A percentile compares a stretch with the other conserved stretches of the same genome.
These are phyloP conservation scores for Apaloderma vittatum DNA, from an alignment of 2,113 vertebrate species.

Conservation along the genomic window DNA sequence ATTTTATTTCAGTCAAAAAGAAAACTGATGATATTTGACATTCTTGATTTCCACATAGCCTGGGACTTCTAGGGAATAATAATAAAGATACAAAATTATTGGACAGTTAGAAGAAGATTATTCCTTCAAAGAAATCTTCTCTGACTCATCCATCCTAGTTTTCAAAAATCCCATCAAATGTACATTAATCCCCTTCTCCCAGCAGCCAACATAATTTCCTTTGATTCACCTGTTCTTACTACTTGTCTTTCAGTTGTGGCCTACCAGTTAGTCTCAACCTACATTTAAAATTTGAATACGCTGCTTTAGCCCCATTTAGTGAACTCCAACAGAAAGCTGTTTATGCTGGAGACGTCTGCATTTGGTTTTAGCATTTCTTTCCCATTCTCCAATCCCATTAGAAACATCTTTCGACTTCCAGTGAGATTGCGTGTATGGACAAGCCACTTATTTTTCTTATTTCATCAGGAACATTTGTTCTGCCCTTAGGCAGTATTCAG, in stretches of 20 bases:
- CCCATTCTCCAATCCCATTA: neutral
- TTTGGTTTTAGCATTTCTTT: neutral
- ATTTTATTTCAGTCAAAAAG: neutral
- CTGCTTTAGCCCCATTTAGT: neutral
- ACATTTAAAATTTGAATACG: neutral
- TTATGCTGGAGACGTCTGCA: neutral
- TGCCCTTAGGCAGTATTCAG: neutral
- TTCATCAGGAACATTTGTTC: neutral
- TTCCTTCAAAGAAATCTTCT: neutral
- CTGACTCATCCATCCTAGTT: neutral
- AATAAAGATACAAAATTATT: neutral
- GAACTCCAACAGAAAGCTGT: neutral
- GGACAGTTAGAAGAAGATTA: neutral
- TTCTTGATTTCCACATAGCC: neutral
- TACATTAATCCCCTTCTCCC: neutral
- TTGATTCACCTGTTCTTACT: neutral
- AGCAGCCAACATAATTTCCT: neutral
- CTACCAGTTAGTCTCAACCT: neutral
- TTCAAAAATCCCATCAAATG: neutral
- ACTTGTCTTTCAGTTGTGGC: neutral
- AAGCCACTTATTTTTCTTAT: neutral
- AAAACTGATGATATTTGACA: neutral
- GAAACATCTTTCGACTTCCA: neutral
- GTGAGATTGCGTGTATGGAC: neutral
- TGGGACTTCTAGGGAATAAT: neutral